These are phyloP conservation scores for Dromococcyx pavoninus DNA, from an alignment of 2,797 vertebrate species.

Conservation along the genomic window DNA sequence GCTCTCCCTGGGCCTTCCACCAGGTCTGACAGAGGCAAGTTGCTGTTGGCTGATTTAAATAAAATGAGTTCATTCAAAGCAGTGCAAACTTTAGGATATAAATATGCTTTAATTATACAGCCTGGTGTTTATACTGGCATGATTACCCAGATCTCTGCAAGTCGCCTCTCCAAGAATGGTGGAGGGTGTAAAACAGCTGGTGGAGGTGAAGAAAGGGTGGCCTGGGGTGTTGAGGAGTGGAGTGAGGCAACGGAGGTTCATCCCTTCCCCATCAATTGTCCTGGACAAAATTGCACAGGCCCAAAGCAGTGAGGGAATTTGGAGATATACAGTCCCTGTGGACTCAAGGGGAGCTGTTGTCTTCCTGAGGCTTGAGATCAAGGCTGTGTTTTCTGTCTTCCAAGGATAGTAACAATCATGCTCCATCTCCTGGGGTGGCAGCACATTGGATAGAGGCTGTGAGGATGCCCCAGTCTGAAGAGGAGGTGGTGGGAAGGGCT, in stretches of 20 bases:
- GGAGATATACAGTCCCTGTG: background rate
- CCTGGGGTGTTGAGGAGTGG: background rate
- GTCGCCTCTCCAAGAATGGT: background rate
- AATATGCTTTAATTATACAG: conserved; percentile 16
- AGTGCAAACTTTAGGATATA: background rate
- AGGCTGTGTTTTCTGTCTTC: background rate
- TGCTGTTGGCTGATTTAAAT: background rate
- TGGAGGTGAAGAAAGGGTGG: background rate
- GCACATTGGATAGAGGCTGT: rapidly evolving
- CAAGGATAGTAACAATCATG: background rate
- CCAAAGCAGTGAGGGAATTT: rapidly evolving
- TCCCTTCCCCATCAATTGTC: background rate
- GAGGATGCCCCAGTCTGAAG: background rate
- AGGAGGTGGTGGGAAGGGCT: background rate
- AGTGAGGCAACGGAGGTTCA: background rate
- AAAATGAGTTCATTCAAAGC: background rate
- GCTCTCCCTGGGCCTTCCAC: background rate
- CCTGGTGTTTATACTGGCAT: background rate
- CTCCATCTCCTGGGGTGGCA: background rate
- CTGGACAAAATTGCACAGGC: rapidly evolving
- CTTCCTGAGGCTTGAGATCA: background rate
- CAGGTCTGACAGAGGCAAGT: background rate
- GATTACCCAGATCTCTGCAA: background rate
- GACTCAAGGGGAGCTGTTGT: rapidly evolving
- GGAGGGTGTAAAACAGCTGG: background rate